Percentiles rank a stretch among this genome's conserved stretches.
phyloP scores from a whole-genome alignment of 1,140 invertebrate species.

The Pogonomyrmex barbatus region DNA sequence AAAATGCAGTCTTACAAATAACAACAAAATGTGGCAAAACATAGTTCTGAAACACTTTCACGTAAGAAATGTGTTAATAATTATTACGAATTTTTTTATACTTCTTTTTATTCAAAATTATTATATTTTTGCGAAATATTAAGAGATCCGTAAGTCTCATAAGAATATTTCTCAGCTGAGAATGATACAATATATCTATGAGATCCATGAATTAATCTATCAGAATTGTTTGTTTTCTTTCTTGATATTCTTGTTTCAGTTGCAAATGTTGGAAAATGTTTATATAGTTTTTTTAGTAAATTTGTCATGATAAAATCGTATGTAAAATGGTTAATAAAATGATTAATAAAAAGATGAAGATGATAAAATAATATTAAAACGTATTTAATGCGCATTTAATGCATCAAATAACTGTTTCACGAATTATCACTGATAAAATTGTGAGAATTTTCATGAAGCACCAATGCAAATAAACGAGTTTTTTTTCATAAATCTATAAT shows the following conservation, averaged over 20 bases:
- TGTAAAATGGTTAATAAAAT: constrained; percentile 11
- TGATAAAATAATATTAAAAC: constrained; percentile 9
- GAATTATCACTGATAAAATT: background rate
- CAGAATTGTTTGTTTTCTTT: background rate
- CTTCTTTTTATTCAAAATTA: background rate
- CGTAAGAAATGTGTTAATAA: background rate
- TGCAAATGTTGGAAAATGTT: constrained; percentile 1
- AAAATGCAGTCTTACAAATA: background rate
- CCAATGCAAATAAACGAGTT: background rate
- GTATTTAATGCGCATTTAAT: background rate
- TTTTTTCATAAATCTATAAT: background rate
- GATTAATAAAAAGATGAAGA: background rate
- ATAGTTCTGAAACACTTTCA: constrained; percentile 13
- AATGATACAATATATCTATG: background rate
- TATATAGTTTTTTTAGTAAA: constrained; percentile 4
- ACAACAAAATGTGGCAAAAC: background rate
- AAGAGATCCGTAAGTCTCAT: background rate
- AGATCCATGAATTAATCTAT: background rate
- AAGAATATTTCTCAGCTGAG: background rate
- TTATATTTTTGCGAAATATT: background rate
- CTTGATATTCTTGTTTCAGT: background rate
- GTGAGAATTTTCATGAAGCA: background rate
- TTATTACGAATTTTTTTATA: background rate
- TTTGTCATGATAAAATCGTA: background rate
- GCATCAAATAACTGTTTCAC: background rate